A percentile compares a stretch with the other conserved stretches of the same genome.
Conservation (phyloP, 2,888 invertebrate genomes). For the Fragum sueziense region DNA sequence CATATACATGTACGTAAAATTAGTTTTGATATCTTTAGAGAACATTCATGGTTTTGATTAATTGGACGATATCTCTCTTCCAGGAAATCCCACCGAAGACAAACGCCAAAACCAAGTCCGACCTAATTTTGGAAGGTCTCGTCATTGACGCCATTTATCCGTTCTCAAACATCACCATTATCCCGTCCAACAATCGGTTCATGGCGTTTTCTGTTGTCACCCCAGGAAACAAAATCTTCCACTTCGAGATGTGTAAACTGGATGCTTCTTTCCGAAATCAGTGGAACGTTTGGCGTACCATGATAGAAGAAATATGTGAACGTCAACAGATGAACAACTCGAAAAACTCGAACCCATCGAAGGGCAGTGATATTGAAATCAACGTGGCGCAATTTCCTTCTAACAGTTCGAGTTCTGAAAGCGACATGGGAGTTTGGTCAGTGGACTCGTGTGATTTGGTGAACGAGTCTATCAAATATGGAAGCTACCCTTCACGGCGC, state of each 20-base stretch:
- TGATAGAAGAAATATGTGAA: neutral
- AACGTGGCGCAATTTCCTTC: neutral
- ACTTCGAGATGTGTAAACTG: constrained; percentile 8
- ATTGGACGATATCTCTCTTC: neutral
- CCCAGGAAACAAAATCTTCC: neutral
- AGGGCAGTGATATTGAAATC: neutral
- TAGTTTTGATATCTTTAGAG: too few species aligned
- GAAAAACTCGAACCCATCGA: neutral
- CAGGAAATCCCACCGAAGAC: neutral
- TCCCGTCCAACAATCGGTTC: neutral
- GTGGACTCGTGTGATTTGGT: neutral
- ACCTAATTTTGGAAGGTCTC: constrained; percentile 5
- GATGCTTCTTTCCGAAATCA: neutral
- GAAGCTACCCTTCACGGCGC: neutral
- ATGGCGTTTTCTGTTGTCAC: constrained; percentile 6
- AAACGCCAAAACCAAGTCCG: neutral
- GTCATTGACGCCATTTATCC: constrained; percentile 11
- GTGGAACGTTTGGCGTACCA: constrained; percentile 4
- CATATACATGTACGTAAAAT: too few species aligned
- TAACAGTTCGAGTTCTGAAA: neutral
- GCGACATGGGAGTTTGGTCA: constrained; percentile 1
- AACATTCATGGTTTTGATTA: too few species aligned
- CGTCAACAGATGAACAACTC: neutral
- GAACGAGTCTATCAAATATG: neutral
- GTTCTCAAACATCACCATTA: neutral